Conservation (phyloP, 2,797 vertebrate species). For the Lagodon rhomboides region DNA sequence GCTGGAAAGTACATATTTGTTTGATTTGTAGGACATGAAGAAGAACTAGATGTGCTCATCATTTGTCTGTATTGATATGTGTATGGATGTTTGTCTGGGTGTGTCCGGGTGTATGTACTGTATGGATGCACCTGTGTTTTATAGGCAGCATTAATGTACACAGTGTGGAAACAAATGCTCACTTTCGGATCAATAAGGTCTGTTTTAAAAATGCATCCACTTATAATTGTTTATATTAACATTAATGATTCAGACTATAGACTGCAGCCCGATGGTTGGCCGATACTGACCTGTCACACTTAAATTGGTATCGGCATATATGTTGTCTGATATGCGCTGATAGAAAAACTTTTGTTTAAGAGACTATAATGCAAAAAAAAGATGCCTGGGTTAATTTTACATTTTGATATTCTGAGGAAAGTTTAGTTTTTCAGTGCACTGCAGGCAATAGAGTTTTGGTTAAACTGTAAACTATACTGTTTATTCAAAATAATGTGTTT, state of each 20-base stretch:
- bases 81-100: neutral
- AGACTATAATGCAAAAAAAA: no score
- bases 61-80: neutral
- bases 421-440: no score
- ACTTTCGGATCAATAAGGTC: neutral
- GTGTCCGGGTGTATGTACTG: neutral
- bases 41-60: neutral
- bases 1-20: neutral
- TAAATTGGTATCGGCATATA: no score
- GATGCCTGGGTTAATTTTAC: no score
- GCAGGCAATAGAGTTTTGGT: no score
- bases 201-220: neutral
- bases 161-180: neutral
- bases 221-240: neutral
- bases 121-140: neutral
- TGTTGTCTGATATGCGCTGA: no score
- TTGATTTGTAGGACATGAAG: neutral
- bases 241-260: neutral
- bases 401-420: no score
- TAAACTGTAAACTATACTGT: no score
- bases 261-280: no score
- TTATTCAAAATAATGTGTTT: no score
- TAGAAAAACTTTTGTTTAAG: no score
- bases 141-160: neutral
- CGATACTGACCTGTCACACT: no score